Percentiles rank a stretch among this genome's conserved stretches.
Conservation (phyloP, 2,113 vertebrate genomes). For the Chloebia gouldiae region DNA sequence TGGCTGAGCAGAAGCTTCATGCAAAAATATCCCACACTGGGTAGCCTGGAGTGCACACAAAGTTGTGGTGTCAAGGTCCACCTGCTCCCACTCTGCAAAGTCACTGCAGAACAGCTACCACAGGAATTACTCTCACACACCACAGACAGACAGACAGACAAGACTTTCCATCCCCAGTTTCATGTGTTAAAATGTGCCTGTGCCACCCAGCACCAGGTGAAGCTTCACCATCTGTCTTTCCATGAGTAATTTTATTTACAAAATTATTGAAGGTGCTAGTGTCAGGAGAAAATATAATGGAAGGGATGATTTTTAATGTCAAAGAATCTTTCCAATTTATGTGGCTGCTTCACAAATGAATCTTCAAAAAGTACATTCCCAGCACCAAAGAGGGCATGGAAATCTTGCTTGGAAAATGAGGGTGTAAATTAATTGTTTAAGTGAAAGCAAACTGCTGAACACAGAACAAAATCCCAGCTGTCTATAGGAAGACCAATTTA, state of each 20-base stretch:
- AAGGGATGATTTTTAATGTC: not conserved
- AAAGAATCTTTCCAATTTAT: not conserved
- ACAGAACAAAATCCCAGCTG: not conserved
- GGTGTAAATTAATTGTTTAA: not conserved
- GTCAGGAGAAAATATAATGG: not conserved
- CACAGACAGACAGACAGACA: not conserved
- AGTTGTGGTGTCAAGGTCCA: not conserved
- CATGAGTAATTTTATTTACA: not conserved
- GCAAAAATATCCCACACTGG: not conserved
- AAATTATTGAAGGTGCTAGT: not conserved
- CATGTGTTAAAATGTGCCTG: not conserved
- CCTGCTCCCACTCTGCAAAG: not conserved
- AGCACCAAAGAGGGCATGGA: not conserved
- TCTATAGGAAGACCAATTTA: not conserved
- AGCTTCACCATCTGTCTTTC: not conserved
- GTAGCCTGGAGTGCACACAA: not conserved
- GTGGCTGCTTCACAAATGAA: not conserved
- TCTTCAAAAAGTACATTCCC: not conserved
- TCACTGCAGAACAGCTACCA: not conserved
- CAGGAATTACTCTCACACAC: fast-evolving
- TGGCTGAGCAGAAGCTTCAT: not conserved
- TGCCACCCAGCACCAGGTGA: not conserved
- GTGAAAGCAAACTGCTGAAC: not conserved
- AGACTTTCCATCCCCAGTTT: not conserved
- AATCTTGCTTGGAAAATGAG: not conserved